Percentiles rank a stretch among this genome's conserved stretches.
Conservation (phyloP, 2,113 vertebrate genomes). For the Phrynosoma blainvillii region DNA sequence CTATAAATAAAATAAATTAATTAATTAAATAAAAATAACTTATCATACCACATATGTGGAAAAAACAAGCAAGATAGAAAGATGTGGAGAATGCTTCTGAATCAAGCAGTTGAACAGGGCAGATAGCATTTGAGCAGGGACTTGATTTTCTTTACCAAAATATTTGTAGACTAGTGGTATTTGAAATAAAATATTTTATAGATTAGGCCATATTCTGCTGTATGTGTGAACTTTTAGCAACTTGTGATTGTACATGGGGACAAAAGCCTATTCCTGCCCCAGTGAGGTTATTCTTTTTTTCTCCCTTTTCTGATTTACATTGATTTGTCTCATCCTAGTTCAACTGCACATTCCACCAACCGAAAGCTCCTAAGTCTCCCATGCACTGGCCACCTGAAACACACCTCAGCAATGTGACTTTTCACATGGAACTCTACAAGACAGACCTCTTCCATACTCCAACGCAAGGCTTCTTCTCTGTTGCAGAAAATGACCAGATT, state of each 20-base stretch:
- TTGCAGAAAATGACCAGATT: constrained; percentile 83
- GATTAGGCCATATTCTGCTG: constrained; percentile 9
- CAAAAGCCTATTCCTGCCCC: not conserved
- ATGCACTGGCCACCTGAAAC: constrained; percentile 63
- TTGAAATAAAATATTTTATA: constrained; percentile 19
- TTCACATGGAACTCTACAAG: constrained; percentile 88
- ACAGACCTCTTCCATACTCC: constrained; percentile 77
- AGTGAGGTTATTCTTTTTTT: not conserved
- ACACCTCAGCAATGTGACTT: constrained; percentile 77
- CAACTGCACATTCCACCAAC: constrained; percentile 86
- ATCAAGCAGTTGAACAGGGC: not conserved
- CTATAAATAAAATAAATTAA: too few species aligned
- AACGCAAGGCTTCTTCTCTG: constrained; percentile 80
- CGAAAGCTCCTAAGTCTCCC: constrained; percentile 42
- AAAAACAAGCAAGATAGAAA: not conserved
- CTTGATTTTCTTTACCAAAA: not conserved
- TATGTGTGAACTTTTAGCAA: not conserved
- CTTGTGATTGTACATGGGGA: not conserved
- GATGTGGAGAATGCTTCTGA: not conserved
- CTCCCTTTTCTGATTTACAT: not conserved
- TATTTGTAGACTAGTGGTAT: not conserved
- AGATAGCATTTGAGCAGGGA: not conserved
- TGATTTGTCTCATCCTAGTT: constrained; percentile 75
- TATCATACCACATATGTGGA: not conserved
- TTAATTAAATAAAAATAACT: not conserved